These are phyloP conservation scores for Gorsachius magnificus DNA, from an alignment of 2,797 vertebrate species.

Conservation along the genomic window DNA sequence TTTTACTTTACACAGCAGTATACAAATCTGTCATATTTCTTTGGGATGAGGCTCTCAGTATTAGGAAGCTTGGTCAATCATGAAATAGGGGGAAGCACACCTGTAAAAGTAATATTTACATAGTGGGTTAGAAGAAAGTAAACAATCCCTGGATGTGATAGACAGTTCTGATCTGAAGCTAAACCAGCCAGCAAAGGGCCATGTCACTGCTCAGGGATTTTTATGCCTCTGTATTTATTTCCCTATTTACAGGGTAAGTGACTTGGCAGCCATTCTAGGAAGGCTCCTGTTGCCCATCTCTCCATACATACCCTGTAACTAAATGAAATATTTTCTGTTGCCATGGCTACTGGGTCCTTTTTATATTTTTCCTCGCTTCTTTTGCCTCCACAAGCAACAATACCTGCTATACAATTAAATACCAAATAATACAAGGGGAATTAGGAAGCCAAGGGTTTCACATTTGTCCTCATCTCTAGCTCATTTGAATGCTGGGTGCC, in stretches of 20 bases:
- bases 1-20: not conserved
- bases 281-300: not conserved
- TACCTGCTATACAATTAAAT: constrained; percentile 36
- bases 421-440: constrained; percentile 5
- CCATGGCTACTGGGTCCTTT: not conserved
- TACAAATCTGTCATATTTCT: not conserved
- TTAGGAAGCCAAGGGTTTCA: not conserved
- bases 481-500: constrained; percentile 14
- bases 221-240: constrained; percentile 12
- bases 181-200: not conserved
- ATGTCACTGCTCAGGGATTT: not conserved
- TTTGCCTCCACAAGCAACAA: not conserved
- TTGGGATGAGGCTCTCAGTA: not conserved
- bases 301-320: not conserved
- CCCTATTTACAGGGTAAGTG: constrained; percentile 13
- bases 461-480: not conserved
- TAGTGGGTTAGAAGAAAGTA: not conserved
- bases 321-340: constrained; percentile 42
- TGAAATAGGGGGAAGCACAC: not conserved
- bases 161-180: not conserved
- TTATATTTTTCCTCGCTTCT: not conserved
- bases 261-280: constrained; percentile 14
- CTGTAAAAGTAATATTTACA: not conserved
- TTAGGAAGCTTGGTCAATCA: not conserved
- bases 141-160: not conserved